Conservation (phyloP, 2,888 invertebrate species). For the Tetrapedia diversipes region DNA sequence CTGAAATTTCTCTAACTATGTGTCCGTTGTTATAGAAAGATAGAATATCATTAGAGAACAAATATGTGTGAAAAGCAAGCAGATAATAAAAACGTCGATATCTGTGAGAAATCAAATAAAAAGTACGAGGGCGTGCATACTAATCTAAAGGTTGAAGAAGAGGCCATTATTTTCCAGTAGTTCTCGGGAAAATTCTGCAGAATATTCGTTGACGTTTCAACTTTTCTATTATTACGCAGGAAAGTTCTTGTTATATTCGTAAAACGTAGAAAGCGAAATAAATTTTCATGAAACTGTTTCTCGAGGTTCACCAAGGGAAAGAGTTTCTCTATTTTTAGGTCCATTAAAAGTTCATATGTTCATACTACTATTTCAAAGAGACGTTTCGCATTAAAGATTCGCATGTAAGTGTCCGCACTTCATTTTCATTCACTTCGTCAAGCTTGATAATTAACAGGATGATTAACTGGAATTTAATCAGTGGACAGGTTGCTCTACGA, state of each 20-base stretch:
- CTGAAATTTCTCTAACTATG: background rate
- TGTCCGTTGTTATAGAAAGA: background rate
- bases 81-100: conserved; percentile 10
- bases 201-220: conserved; percentile 14
- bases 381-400: background rate
- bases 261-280: background rate
- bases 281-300: background rate
- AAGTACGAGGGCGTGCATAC: background rate
- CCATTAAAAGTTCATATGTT: background rate
- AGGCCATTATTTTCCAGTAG: conserved; percentile 19
- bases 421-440: background rate
- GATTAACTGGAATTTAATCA: background rate
- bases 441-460: background rate
- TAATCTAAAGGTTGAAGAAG: background rate
- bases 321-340: background rate
- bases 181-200: conserved; percentile 4
- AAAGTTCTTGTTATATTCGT: background rate
- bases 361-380: background rate
- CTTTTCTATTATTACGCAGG: background rate
- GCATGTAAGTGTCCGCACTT: background rate
- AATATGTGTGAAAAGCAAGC: background rate
- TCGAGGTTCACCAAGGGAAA: background rate
- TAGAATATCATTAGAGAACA: background rate
- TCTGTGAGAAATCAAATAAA: conserved; percentile 3
- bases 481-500: background rate